Evolutionary conservation across 2,888 invertebrate species (phyloP).

Genomic region (Lasioglossum figueresi): DNA sequence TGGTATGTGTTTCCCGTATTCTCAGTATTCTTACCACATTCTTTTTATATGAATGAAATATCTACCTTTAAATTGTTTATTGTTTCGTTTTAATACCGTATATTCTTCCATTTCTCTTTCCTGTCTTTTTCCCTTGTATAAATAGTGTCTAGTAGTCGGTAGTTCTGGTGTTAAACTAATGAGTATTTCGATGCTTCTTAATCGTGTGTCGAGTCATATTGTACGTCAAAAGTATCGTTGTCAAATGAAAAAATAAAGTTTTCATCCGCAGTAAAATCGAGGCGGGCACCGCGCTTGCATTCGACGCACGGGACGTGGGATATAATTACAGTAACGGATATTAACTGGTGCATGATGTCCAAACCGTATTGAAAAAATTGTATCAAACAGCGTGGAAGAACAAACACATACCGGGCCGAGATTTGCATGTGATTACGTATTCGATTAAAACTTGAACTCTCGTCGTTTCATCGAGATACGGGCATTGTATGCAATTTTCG

Average conservation of each 20-base stretch:
- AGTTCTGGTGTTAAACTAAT: background rate
- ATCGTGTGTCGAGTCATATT: background rate
- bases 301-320: background rate
- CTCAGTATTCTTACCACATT: background rate
- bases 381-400: constrained; percentile 15
- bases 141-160: background rate
- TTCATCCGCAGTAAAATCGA: background rate
- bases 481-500: background rate
- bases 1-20: background rate
- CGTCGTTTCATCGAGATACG: background rate
- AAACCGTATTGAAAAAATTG: constrained; percentile 32
- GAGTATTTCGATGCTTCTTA: background rate
- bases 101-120: background rate
- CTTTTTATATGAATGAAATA: background rate
- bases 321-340: constrained; percentile 38
- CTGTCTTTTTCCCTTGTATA: background rate
- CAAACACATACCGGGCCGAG: background rate
- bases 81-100: background rate
- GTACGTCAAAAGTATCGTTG: background rate
- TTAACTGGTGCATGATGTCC: constrained; percentile 27
- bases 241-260: background rate
- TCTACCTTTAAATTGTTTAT: background rate
- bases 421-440: constrained; percentile 10
- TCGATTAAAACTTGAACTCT: constrained; percentile 12
- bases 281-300: constrained; percentile 2